Conservation (phyloP, 2,888 invertebrate species). For the Drosophila greeni region DNA sequence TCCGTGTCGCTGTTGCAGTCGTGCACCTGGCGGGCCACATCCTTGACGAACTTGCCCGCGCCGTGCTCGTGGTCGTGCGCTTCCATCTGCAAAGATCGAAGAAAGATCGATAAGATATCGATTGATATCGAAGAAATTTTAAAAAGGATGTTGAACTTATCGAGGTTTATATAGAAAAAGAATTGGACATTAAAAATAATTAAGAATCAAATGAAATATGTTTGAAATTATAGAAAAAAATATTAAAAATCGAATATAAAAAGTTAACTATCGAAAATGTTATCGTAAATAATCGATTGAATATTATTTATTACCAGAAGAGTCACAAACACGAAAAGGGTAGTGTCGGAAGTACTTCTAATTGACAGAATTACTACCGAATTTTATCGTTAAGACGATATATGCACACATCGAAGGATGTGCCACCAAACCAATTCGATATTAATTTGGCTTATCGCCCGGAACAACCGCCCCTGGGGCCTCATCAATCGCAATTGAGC, state of each 20-base stretch:
- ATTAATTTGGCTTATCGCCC: conserved; percentile 27
- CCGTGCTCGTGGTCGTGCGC: conserved; percentile 65
- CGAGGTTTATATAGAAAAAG: background rate
- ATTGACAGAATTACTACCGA: background rate
- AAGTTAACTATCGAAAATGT: no score
- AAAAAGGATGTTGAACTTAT: no score
- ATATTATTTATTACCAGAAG: no score
- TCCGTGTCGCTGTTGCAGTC: conserved; percentile 76
- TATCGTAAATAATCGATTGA: no score
- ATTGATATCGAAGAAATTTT: no score
- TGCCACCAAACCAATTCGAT: background rate
- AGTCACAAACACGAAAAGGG: background rate
- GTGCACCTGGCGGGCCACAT: conserved; percentile 56
- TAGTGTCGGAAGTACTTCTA: background rate
- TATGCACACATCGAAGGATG: background rate
- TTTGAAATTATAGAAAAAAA: background rate
- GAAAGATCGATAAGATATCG: background rate
- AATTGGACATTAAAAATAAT: background rate
- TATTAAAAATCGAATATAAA: no score
- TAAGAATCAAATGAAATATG: background rate
- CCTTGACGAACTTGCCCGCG: conserved; percentile 70
- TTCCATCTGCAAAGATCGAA: conserved; percentile 61
- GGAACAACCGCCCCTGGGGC: conserved; percentile 4
- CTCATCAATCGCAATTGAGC: conserved; percentile 31
- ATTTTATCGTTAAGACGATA: no score